Evolutionary conservation across 2,797 vertebrate genomes (phyloP), one percentile per base, ranked within the genome.

Genomic region (Chrysolophus pictus): DNA sequence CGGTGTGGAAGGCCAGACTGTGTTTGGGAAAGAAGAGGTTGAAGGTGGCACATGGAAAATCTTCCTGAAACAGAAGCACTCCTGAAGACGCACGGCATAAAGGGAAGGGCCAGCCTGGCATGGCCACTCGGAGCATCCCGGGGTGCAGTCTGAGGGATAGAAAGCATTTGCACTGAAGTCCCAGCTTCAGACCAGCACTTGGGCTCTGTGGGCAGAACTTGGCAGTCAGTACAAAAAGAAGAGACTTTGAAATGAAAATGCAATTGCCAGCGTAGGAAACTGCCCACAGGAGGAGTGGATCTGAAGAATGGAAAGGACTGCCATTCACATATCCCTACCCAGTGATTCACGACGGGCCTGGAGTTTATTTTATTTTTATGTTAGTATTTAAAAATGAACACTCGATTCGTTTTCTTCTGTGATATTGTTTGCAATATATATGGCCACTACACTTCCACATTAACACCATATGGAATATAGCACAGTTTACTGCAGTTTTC

Each of bases 311-410:
- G 94, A 92, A 97, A 91, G 53, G 39, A 94, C 90, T 95, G 29
- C 55, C 91, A 58, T 96, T 97, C 84, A 44, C 63, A 23, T 94
- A 91, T 96, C 95, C 91, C 91, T 81, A 96, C 78, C 75, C 87
- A 83, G 93, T 3, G 8, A 90, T 94, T 96, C 74, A 83, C 86
- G 91, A 68, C 91, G 94, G 94, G 93, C 93, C 93, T 96, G 93
- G 95, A 97, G 95, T 96, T 96, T 91, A 95, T 96, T 96, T 94
- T 94, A 96, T 97, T 96, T 97, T 96, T 95, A 91, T 95, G 87
- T 95, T 97, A 96, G 95, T 97, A 97, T 97, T 97, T 97, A 97
- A 97, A 95, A 79, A 44, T 46, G 86, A 97, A 95, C 80, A 55
- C 91, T 85, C 80, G 84, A 90, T 93, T 85, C 76, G 77, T 96